A percentile compares a stretch with the other conserved stretches of the same genome.
phyloP scores from a whole-genome alignment of 2,797 vertebrate species.

The Poecile montanus region DNA sequence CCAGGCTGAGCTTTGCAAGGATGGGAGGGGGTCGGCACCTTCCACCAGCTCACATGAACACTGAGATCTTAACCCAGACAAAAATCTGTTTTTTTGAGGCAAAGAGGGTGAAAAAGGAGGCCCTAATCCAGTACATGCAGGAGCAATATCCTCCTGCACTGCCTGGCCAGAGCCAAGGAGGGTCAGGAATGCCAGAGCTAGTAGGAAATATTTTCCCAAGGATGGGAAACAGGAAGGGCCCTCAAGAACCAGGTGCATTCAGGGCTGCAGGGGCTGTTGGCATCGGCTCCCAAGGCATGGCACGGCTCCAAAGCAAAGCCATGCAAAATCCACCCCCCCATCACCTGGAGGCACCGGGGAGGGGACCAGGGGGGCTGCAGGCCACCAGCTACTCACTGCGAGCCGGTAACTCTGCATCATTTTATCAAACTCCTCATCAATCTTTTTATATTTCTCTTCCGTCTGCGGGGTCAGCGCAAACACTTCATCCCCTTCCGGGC shows the following conservation, averaged over 20 bases:
- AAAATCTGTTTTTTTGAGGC: neutral
- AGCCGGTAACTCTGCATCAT: slow-evolving; percentile 99
- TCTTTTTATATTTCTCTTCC: slow-evolving; percentile 99
- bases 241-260: neutral
- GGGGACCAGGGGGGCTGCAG: slow-evolving; percentile 49
- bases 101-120: neutral
- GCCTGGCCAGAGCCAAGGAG: neutral
- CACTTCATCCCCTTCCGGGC: slow-evolving; percentile 94
- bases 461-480: slow-evolving; percentile 98
- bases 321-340: slow-evolving; percentile 24
- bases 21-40: neutral
- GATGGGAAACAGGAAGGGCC: neutral
- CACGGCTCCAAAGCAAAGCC: slow-evolving; percentile 59
- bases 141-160: neutral
- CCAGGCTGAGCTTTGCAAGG: neutral
- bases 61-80: neutral
- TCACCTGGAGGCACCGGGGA: neutral
- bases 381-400: slow-evolving; percentile 93
- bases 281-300: neutral
- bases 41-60: accelerated
- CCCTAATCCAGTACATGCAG: neutral
- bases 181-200: neutral
- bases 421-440: slow-evolving; percentile 99
- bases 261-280: neutral
- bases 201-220: neutral